These are phyloP conservation scores for Drosophila merina DNA, from an alignment of 2,888 invertebrate species.

Conservation along the genomic window DNA sequence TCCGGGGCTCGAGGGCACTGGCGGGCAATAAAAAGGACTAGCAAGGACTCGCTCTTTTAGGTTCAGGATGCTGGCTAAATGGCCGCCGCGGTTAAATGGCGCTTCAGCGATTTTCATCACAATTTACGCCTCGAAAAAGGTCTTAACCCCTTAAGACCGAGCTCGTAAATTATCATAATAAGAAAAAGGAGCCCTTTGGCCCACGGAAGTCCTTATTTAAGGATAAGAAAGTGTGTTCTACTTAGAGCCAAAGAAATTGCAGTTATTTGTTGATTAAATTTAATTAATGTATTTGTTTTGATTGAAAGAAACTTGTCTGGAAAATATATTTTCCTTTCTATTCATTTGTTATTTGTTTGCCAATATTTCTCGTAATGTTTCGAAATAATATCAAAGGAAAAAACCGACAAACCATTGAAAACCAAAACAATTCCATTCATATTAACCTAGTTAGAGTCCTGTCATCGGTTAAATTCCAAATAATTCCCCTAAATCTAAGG, in stretches of 20 bases:
- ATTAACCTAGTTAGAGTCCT: conserved; percentile 40
- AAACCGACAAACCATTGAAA: conserved; percentile 2
- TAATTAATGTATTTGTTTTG: conserved; percentile 19
- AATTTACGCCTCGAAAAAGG: conserved; percentile 69
- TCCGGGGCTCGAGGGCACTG: conserved; percentile 32
- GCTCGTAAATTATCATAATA: conserved; percentile 65
- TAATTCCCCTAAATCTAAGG: conserved; percentile 34
- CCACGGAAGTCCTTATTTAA: not conserved
- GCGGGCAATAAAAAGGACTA: conserved; percentile 22
- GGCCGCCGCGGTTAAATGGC: conserved; percentile 80
- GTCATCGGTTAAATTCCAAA: conserved; percentile 35
- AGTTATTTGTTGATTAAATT: conserved; percentile 27
- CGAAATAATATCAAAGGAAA: conserved; percentile 1
- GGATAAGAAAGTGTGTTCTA: not conserved
- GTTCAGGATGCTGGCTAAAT: conserved; percentile 48
- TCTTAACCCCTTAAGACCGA: conserved; percentile 41
- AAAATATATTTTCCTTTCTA: not conserved
- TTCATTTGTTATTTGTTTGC: not conserved
- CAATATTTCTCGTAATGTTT: not conserved
- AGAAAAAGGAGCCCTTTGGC: conserved; percentile 13
- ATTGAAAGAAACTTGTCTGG: not conserved
- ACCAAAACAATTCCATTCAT: conserved; percentile 36
- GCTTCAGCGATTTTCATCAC: conserved; percentile 78
- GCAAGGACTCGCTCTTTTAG: not conserved
- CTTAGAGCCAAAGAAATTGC: not conserved